phyloP scores from a whole-genome alignment of 2,888 invertebrate genomes.

The Heteromurus nitidus region DNA sequence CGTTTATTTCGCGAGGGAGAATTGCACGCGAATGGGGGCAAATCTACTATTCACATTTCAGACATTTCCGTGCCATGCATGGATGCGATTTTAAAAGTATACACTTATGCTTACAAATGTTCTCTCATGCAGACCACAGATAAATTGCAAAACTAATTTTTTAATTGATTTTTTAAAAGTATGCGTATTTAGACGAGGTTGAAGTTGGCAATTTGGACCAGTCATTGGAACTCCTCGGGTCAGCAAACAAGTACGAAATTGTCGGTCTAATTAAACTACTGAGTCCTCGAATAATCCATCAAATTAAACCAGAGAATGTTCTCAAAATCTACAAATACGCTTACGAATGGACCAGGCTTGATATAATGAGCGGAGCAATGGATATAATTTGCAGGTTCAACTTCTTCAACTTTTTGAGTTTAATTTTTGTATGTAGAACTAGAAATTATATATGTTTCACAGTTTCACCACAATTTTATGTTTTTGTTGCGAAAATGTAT shows the following conservation, averaged over 20 bases:
- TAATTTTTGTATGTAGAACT: too few species aligned
- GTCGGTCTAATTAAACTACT: neutral
- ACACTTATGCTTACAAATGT: too few species aligned
- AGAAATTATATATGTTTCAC: neutral
- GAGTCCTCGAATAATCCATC: neutral
- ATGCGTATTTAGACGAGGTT: conserved; percentile 1
- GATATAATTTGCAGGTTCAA: conserved; percentile 3
- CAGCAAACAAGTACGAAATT: neutral
- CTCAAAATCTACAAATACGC: conserved; percentile 4
- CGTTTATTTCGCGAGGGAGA: neutral
- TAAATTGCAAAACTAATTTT: too few species aligned
- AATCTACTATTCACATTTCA: neutral
- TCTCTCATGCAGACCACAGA: too few species aligned
- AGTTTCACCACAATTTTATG: neutral
- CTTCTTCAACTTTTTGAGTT: too few species aligned
- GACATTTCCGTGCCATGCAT: neutral
- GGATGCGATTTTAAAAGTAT: neutral
- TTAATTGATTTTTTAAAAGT: too few species aligned
- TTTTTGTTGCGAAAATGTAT: too few species aligned
- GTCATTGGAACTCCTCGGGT: neutral
- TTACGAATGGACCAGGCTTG: neutral
- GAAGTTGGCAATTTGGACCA: neutral
- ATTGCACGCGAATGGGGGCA: neutral
- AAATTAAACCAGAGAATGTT: neutral
- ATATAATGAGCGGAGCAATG: neutral